Conservation (phyloP, 2,113 vertebrate species). For the Plestiodon gilberti region DNA sequence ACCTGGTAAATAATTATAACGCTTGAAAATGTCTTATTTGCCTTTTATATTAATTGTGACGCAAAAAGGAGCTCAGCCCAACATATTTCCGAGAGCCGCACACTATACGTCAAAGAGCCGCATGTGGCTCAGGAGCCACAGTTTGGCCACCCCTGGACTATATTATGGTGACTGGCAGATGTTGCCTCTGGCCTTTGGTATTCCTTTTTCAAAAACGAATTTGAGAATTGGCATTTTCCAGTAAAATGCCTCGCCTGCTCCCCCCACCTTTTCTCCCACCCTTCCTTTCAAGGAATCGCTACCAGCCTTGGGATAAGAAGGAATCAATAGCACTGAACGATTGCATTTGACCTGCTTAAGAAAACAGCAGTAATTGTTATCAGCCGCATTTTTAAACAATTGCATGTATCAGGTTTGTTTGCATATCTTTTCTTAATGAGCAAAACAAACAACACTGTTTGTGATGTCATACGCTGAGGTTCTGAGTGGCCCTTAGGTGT, state of each 20-base stretch:
- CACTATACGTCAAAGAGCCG: no score
- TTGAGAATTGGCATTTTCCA: neutral
- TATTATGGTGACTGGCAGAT: neutral
- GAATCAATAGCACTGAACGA: conserved; percentile 63
- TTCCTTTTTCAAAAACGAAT: neutral
- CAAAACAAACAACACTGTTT: neutral
- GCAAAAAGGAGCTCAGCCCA: no score
- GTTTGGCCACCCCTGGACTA: no score
- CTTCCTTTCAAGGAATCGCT: neutral
- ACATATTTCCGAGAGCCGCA: no score
- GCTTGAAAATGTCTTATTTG: no score
- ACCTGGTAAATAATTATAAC: no score
- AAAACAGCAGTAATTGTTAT: conserved; percentile 45
- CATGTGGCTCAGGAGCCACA: no score
- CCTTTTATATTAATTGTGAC: no score
- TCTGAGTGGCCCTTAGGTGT: neutral
- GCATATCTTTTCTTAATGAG: neutral
- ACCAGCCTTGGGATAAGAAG: conserved; percentile 42
- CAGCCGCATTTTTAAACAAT: neutral
- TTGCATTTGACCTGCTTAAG: conserved; percentile 63
- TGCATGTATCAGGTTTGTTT: neutral
- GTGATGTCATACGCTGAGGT: no score
- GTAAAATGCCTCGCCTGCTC: neutral
- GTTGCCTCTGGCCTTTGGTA: neutral
- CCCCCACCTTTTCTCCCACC: neutral